Evolutionary conservation across 2,888 invertebrate species (phyloP).

Genomic region (Plebejus argus): DNA sequence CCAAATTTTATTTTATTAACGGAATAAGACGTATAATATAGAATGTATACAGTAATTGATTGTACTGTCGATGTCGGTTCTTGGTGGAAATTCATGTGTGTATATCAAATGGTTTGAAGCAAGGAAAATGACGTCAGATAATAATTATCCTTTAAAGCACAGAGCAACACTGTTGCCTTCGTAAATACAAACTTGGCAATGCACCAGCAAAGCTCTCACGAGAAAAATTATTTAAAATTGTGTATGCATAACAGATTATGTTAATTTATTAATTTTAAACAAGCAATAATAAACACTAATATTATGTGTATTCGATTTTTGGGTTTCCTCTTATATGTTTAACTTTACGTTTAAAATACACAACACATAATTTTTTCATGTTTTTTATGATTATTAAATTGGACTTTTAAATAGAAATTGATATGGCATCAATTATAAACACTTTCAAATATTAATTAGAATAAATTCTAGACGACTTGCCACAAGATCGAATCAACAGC

Average conservation of each 20-base stretch:
- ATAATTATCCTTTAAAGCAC: background rate
- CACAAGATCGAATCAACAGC: background rate
- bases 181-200: constrained; percentile 10
- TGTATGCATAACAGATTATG: constrained; percentile 1
- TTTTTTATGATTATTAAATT: background rate
- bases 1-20: no score
- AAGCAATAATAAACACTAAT: background rate
- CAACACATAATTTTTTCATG: background rate
- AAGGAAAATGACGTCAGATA: background rate
- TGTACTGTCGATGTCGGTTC: no score
- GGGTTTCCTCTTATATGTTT: background rate
- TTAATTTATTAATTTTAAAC: background rate
- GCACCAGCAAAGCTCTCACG: constrained; percentile 23
- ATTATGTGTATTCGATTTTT: background rate
- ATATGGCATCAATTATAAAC: no score
- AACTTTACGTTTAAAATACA: background rate
- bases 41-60: no score
- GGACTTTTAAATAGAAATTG: no score
- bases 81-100: no score
- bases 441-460: no score
- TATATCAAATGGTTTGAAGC: background rate
- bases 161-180: background rate
- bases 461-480: no score
- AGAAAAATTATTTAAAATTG: constrained; percentile 14
- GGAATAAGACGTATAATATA: no score